phyloP scores from a whole-genome alignment of 2,797 vertebrate species.

The Leptoclinus maculatus region DNA sequence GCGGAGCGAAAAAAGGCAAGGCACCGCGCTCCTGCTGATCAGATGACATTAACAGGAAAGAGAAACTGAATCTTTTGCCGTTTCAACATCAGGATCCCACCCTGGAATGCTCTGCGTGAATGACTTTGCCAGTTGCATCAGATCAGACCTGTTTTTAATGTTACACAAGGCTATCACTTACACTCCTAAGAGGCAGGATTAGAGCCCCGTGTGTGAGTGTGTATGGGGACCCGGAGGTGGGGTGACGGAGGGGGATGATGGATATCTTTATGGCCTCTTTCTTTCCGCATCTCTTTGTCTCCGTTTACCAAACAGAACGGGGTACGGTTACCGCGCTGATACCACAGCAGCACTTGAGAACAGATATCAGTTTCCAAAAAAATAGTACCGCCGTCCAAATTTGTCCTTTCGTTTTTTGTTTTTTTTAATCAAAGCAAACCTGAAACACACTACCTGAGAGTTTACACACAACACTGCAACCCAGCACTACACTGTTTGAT shows the following conservation, averaged over 20 bases:
- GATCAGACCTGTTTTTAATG: conserved; percentile 79
- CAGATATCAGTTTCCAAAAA: conserved; percentile 54
- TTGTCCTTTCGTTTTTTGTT: conserved; percentile 4
- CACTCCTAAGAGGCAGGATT: conserved; percentile 81
- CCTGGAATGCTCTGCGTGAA: conserved; percentile 75
- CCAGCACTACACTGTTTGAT: conserved; percentile 27
- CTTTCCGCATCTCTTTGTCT: conserved; percentile 78
- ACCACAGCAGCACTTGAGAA: conserved; percentile 56
- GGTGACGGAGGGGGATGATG: conserved; percentile 67
- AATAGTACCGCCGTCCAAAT: conserved; percentile 37
- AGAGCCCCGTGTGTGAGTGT: conserved; percentile 64
- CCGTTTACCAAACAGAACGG: conserved; percentile 74
- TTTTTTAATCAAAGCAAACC: conserved; percentile 42
- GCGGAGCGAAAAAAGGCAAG: conserved; percentile 49
- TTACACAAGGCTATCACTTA: conserved; percentile 82
- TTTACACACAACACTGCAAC: conserved; percentile 42
- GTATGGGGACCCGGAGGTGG: conserved; percentile 55
- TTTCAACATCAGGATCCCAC: conserved; percentile 70
- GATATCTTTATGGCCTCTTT: conserved; percentile 79
- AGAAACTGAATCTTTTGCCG: conserved; percentile 66
- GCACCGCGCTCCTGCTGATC: conserved; percentile 62
- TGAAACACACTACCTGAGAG: conserved; percentile 26
- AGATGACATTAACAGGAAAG: conserved; percentile 74
- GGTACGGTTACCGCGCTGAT: conserved; percentile 64
- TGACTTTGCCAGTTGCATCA: conserved; percentile 76